These are phyloP conservation scores for Macrosoma leucophasiata DNA, from an alignment of 2,888 invertebrate genomes.

Conservation along the genomic window DNA sequence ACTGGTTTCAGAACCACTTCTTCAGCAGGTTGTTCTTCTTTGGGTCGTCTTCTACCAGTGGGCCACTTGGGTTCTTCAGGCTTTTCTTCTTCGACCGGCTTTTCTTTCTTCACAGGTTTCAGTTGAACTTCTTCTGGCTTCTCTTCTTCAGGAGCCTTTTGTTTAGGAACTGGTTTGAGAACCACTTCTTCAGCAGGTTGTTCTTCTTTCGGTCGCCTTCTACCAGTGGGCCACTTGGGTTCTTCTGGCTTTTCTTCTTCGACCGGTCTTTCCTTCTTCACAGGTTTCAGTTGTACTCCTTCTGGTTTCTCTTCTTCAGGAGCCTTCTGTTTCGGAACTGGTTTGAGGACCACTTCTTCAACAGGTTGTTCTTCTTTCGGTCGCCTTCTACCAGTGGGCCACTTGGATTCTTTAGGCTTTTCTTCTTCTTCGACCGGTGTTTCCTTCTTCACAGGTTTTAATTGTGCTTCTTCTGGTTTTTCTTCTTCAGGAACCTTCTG, in stretches of 20 bases:
- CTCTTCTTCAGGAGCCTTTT: conserved; percentile 40
- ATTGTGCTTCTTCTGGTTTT: conserved; percentile 56
- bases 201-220: conserved; percentile 39
- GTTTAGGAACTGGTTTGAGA: conserved; percentile 47
- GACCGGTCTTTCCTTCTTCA: conserved; percentile 25
- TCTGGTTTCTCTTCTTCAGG: conserved; percentile 33
- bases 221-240: conserved; percentile 37
- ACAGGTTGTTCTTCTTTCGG: conserved; percentile 11
- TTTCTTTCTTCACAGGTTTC: conserved; percentile 30
- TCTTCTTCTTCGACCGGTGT: conserved; percentile 36
- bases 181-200: conserved; percentile 47
- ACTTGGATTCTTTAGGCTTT: conserved; percentile 45
- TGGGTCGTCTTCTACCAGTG: conserved; percentile 33
- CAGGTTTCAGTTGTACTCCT: conserved; percentile 38
- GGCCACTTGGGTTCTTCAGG: conserved; percentile 42
- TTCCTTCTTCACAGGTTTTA: conserved; percentile 57
- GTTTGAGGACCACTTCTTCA: conserved; percentile 52
- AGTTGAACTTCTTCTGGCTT: conserved; percentile 45
- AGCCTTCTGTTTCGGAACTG: conserved; percentile 34
- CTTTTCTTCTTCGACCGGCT: conserved; percentile 36
- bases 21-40: conserved; percentile 38
- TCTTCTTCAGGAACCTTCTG: conserved; percentile 30
- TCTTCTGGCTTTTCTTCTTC: conserved; percentile 38
- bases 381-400: background rate
- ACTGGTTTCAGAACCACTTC: conserved; percentile 47